Percentiles rank a stretch among this genome's conserved stretches.
phyloP scores from a whole-genome alignment of 53 echinoderm and acorn worm genomes.

The Actinopyga echinites region DNA sequence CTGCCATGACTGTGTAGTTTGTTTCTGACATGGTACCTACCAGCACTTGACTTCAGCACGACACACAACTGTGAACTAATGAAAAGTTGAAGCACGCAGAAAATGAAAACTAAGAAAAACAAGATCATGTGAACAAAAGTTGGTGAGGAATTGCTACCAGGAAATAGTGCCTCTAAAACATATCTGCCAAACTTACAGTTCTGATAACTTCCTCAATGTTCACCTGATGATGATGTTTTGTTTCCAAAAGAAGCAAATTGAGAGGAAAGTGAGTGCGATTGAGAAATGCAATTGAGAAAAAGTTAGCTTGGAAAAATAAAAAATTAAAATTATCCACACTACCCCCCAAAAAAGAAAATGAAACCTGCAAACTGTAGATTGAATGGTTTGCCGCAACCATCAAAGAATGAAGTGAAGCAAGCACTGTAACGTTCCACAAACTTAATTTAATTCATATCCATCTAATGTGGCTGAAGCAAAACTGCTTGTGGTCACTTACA shows the following conservation, averaged over 20 bases:
- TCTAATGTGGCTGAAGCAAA: no score
- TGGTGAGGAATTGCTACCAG: no score
- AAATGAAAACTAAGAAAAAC: neutral
- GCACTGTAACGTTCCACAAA: no score
- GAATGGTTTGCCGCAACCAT: no score
- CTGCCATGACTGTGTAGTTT: no score
- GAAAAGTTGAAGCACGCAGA: neutral
- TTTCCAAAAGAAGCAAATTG: slow-evolving; percentile 23
- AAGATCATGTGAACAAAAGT: no score
- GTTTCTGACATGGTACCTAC: neutral
- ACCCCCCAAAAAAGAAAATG: neutral
- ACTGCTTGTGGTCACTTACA: no score
- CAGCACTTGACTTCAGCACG: slow-evolving; percentile 29
- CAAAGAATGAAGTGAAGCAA: no score
- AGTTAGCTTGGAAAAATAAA: neutral
- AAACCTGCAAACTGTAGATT: no score
- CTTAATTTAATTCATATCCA: no score
- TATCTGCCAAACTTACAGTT: slow-evolving; percentile 58
- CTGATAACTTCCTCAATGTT: slow-evolving; percentile 64
- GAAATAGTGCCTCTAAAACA: neutral
- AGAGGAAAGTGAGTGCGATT: neutral
- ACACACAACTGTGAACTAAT: neutral
- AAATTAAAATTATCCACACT: neutral
- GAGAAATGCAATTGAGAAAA: neutral
- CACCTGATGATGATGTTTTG: slow-evolving; percentile 42